Percentiles rank a stretch among this genome's conserved stretches.
These are phyloP conservation scores for Apotomis betuletana DNA, from an alignment of 2,888 invertebrate species.

Conservation along the genomic window DNA sequence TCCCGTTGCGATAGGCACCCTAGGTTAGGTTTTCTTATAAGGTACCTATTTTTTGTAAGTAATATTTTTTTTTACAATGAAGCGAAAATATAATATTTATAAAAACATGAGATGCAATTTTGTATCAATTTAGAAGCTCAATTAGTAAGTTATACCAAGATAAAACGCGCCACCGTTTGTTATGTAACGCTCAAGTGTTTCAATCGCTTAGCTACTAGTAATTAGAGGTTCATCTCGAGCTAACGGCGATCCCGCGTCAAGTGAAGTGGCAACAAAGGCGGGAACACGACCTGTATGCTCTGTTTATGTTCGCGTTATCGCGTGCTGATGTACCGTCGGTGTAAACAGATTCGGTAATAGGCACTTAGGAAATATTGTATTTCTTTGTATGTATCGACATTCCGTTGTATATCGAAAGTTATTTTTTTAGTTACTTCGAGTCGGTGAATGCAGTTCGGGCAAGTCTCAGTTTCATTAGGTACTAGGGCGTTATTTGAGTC, in stretches of 20 bases:
- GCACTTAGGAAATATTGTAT: conserved; percentile 44
- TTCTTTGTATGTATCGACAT: too few species aligned
- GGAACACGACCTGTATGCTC: conserved; percentile 47
- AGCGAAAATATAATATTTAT: too few species aligned
- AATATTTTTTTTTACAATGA: too few species aligned
- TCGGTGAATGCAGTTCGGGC: too few species aligned
- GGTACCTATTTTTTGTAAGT: too few species aligned
- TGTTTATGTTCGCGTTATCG: conserved; percentile 66
- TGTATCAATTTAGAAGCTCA: not conserved
- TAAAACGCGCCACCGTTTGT: not conserved
- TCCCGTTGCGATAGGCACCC: too few species aligned
- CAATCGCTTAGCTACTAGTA: conserved; percentile 18
- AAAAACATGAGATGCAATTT: too few species aligned
- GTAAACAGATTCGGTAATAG: conserved; percentile 59
- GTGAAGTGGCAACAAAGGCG: conserved; percentile 49
- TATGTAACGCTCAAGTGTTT: conserved; percentile 8
- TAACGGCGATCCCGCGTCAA: conserved; percentile 3
- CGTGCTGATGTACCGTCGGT: conserved; percentile 60
- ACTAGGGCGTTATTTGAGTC: too few species aligned
- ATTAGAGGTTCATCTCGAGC: conserved; percentile 27
- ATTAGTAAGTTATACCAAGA: conserved; percentile 3
- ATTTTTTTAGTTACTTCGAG: too few species aligned
- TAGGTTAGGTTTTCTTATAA: too few species aligned
- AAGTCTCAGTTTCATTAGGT: too few species aligned
- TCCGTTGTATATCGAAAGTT: too few species aligned